phyloP scores from a whole-genome alignment of 2,113 vertebrate species.

The Sciurus niger region DNA sequence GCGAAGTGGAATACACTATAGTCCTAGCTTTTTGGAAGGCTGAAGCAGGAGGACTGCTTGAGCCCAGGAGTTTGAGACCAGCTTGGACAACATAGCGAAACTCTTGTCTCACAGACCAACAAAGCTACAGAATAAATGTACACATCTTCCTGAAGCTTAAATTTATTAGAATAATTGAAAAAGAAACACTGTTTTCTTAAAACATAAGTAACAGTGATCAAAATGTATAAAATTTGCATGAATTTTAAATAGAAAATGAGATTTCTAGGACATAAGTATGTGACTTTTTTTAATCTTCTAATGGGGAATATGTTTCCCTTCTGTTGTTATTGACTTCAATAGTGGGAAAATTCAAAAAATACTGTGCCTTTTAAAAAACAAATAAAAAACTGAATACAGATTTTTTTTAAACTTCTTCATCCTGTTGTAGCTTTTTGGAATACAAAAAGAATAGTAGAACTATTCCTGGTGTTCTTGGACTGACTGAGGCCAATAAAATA shows the following conservation, averaged over 20 bases:
- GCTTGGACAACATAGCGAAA: not conserved
- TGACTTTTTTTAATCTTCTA: not conserved
- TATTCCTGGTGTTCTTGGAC: constrained; percentile 1
- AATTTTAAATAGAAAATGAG: constrained; percentile 58
- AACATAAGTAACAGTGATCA: not conserved
- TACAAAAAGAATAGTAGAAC: not conserved
- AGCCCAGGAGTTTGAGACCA: not conserved
- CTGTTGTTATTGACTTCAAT: constrained; percentile 1
- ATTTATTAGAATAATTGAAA: constrained; percentile 48
- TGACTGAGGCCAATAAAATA: not conserved
- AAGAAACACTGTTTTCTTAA: not conserved
- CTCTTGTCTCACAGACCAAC: not conserved
- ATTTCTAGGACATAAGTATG: constrained; percentile 47
- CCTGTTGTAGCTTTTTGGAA: constrained; percentile 41
- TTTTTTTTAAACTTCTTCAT: constrained; percentile 54
- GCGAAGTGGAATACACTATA: not conserved
- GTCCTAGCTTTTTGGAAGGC: not conserved
- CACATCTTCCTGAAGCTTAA: not conserved
- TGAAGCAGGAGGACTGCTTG: not conserved
- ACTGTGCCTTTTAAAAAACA: constrained; percentile 6
- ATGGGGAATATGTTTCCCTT: not conserved
- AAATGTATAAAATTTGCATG: not conserved
- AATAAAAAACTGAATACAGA: not conserved
- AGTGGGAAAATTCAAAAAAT: constrained; percentile 24
- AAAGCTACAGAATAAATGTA: not conserved